Conservation (phyloP, 1,140 invertebrate species). For the Brachionus calyciflorus region DNA sequence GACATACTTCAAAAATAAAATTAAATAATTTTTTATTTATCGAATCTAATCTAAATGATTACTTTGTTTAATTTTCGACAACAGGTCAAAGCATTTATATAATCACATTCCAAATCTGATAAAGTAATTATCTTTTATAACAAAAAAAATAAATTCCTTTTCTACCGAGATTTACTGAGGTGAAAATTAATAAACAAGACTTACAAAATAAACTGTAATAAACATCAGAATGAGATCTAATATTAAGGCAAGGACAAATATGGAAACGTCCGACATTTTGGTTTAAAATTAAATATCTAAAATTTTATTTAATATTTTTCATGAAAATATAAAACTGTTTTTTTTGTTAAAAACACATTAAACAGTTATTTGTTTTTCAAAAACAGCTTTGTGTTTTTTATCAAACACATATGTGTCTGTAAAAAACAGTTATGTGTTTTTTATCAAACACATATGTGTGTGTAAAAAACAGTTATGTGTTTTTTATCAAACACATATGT, state of each 20-base stretch:
- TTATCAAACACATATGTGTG: too few relatives aligned
- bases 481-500: too few relatives aligned
- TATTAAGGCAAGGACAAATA: constrained; percentile 17
- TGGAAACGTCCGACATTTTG: neutral
- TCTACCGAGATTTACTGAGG: too few relatives aligned
- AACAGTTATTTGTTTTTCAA: too few relatives aligned
- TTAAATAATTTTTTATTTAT: neutral
- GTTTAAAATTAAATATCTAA: neutral
- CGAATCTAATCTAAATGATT: neutral
- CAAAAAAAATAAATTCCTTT: too few relatives aligned
- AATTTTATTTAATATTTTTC: neutral
- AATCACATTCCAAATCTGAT: constrained; percentile 45
- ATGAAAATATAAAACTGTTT: too few relatives aligned
- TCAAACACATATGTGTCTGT: too few relatives aligned
- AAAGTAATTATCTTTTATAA: constrained; percentile 29
- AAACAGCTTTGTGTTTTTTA: too few relatives aligned
- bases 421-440: too few relatives aligned
- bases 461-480: too few relatives aligned
- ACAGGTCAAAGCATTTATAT: constrained; percentile 26
- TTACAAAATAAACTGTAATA: constrained; percentile 43
- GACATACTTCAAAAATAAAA: constrained; percentile 35
- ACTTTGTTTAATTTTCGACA: constrained; percentile 44
- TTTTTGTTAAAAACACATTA: too few relatives aligned
- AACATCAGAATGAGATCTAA: constrained; percentile 13
- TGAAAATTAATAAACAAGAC: too few relatives aligned